Base-by-base conservation (phyloP, 2,888 invertebrate genomes). In the Augochlorella aurata region DNA sequence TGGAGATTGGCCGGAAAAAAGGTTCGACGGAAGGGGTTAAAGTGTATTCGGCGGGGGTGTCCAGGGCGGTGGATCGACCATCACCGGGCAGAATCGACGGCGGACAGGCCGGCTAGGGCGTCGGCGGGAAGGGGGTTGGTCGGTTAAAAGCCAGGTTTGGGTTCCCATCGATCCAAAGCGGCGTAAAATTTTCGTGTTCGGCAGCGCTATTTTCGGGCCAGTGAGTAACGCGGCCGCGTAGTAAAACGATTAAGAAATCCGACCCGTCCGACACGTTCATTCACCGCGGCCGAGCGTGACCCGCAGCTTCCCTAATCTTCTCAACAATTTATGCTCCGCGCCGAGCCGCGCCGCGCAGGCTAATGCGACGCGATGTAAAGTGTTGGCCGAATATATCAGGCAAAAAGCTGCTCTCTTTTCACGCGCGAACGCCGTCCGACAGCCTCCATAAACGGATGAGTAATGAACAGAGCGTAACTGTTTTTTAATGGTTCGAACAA, bases 131-230 rank as follows among this genome's bases (percentile, higher is more conserved):
- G 47, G 12, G 83, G 82, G 76, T 69, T 8, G 29, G 83, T 73
- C 69, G 81, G 88, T 85, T 84, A 85, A 85, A 86, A 87, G 85
- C 87, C 79, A 72, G 78, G 75, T 84, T 78, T 82, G 70, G 61
- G 81, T 77, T 79, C 77, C 74, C 83, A 86, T 82, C 86, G 79
- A 83, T 85, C 80, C 80, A 83, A 63, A 86, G 79, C 78, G 77
- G 78, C 68, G 79, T 71, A 66, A 87, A 77, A 85, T 89, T 85
- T 85, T 82, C 71, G 78, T 84, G 77, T 79, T 61, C 81, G 74
- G n/a, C 44, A 14, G 72, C 74, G 12, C 67, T 58, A 70, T 75
- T 77, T 72, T 83, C 83, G 75, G 77, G 18, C 77, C 84, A 75
- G 58, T 80, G 83, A 77, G 77, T 72, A 83, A 83, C 72, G 80